Base-by-base conservation (phyloP, 2,888 invertebrate species). In the Polyommatus iphigenia region DNA sequence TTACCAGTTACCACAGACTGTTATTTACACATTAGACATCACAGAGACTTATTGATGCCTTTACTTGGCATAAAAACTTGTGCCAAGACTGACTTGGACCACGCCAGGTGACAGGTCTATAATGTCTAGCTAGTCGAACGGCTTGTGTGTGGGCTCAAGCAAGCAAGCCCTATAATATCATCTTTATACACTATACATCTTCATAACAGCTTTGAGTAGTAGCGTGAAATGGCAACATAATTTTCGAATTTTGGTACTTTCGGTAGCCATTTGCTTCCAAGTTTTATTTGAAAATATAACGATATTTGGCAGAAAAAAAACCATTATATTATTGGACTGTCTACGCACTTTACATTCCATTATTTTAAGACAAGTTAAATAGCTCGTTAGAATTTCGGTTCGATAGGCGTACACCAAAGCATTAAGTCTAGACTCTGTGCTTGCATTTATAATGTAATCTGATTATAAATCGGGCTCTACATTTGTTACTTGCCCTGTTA, bases 1-100 rank as follows among this genome's bases (percentile, higher is more conserved):
- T 79, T 79, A 79, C 77, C 79, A 79, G 78, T 79, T 79, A 79
- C 77, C 79, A 79, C 79, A 77, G 59, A 78, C 78, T 78, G 73
- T 54, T 79, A 78, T 78, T n/a, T 59, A 6, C 20, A n/a, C 10
- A 15, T 32, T 76, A 67, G 41, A 75, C 8, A 8, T 67, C 24
- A 24, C 24, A 62, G 8, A 41, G 18, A 29, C 10, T 50, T 20
- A 41, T 72, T 67, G 67, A 32, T 67, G 15, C 29, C 29, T 32
- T 67, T 29, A 15, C 5, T 15, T 67, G 29, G 67, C 29, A 32
- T 67, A 29, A 59, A 59, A 59, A 59, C 59, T 59, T 59, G n/a
- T 59, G 59, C 18, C 54, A 54, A 18, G 54, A 54, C 54, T 54
- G 54, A 54, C 54, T 54, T 54, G 54, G 54, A 54, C 18, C 4